A percentile compares a stretch with the other conserved stretches of the same genome.
phyloP scores from a whole-genome alignment of 2,888 invertebrate genomes.

The Spisula solida region DNA sequence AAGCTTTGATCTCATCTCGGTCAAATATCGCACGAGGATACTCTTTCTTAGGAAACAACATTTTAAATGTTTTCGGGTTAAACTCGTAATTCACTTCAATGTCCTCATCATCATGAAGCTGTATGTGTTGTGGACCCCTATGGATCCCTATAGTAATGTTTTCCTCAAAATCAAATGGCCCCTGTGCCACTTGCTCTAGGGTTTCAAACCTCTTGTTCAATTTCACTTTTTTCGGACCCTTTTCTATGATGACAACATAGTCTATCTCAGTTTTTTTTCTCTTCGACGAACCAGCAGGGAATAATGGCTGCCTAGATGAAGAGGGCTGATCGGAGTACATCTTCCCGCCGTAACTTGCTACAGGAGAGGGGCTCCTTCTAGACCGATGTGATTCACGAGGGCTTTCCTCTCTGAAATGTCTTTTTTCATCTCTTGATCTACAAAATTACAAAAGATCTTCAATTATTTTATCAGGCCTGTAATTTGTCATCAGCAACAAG shows the following conservation, averaged over 20 bases:
- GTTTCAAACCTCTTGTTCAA: slow-evolving; percentile 66
- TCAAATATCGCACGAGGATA: slow-evolving; percentile 81
- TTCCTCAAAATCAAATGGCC: slow-evolving; percentile 79
- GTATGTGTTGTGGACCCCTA: slow-evolving; percentile 73
- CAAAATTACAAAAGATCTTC: background rate
- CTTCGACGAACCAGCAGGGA: slow-evolving; percentile 38
- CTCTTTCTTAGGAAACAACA: slow-evolving; percentile 80
- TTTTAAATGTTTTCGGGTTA: slow-evolving; percentile 77
- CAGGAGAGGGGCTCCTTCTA: slow-evolving; percentile 29
- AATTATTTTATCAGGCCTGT: no score
- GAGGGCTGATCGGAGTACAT: slow-evolving; percentile 53
- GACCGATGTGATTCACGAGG: slow-evolving; percentile 16
- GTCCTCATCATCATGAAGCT: slow-evolving; percentile 71
- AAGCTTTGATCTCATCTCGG: slow-evolving; percentile 81
- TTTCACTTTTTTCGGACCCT: slow-evolving; percentile 44
- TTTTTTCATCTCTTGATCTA: slow-evolving; percentile 50
- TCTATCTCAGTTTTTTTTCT: slow-evolving; percentile 49
- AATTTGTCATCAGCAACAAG: no score
- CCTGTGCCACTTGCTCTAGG: slow-evolving; percentile 60
- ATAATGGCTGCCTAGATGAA: slow-evolving; percentile 45
- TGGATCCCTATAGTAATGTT: slow-evolving; percentile 84
- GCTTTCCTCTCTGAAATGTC: slow-evolving; percentile 37
- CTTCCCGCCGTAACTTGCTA: slow-evolving; percentile 48
- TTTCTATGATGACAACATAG: slow-evolving; percentile 59
- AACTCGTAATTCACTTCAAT: slow-evolving; percentile 76